Evolutionary conservation across 2,797 vertebrate species (phyloP), one percentile per base, ranked within the genome.

Genomic region (Eulemur mongoz): DNA sequence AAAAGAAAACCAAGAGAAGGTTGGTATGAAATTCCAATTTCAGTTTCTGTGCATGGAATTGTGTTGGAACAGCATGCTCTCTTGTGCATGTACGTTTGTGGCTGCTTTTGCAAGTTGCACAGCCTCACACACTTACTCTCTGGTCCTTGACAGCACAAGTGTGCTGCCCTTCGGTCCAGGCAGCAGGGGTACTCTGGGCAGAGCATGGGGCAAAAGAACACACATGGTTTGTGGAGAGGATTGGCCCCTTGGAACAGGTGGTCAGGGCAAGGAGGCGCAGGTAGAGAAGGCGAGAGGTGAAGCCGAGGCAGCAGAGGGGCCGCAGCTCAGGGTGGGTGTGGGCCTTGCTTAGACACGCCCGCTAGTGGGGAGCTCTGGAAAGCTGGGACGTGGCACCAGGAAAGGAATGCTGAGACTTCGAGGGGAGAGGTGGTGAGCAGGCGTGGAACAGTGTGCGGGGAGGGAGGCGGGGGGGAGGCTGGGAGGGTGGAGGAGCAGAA

Each of bases 191-290:
- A 5, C 17, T 17, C 23, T 1, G 4, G 59, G 43, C 13, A 32
- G 17, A 89, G 5, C 13, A 6, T 18, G 12, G 79, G 43, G 50
- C 18, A 17, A 81, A 82, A 43, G 63, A 50, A 57, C 3, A 22
- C 1, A 15, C 35, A 8, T 0, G 0, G 30, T 45, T 52, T 35
- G 0, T 35, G 0, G 0, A 5, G 45, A 54, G 45, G 70, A 14
- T 27, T 2, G 11, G 15, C 20, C 3, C 0, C 35, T 69, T 10
- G 5, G 70, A 67, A 25, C 32, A n/a, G 35, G 14, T 59, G 40
- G 52, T 65, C 35, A 25, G n/a, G 75, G 35, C 1, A 4, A 50
- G 6, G 63, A 57, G 9, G 30, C 11, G 0, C 18, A 40, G 18
- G 52, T 11, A 43, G 40, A 52, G 45, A 69, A 52, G 5, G 52